Conservation (phyloP, 2,888 invertebrate genomes). For the Caenorhabditis panamensis region DNA sequence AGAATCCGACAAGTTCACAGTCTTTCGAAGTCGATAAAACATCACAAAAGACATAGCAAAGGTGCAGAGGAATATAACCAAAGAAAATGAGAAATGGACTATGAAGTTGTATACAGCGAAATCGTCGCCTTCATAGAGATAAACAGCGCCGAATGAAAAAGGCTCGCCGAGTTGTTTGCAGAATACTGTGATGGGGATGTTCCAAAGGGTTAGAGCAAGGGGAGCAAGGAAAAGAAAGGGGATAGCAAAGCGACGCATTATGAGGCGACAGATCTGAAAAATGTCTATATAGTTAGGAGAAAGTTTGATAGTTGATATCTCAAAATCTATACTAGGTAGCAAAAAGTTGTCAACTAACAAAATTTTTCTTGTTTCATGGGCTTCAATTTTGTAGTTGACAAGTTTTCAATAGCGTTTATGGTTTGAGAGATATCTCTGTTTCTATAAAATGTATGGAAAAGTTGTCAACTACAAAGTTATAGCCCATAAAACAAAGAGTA, state of each 20-base stretch:
- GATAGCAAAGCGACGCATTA: slow-evolving; percentile 12
- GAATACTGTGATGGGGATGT: slow-evolving; percentile 11
- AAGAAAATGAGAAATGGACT: slow-evolving; percentile 9
- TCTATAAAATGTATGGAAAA: no score
- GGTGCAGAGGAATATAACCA: neutral
- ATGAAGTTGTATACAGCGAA: neutral
- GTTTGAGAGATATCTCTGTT: no score
- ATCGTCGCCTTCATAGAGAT: slow-evolving; percentile 13
- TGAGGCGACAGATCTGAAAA: slow-evolving; percentile 16
- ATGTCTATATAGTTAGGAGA: no score
- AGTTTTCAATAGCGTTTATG: no score
- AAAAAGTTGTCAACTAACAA: no score
- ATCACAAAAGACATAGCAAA: slow-evolving; percentile 6
- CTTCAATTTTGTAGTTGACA: no score
- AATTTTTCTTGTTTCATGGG: no score
- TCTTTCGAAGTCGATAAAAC: slow-evolving; percentile 21
- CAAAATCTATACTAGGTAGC: no score
- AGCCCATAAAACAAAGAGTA: no score
- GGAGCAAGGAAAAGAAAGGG: slow-evolving; percentile 30
- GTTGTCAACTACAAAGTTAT: no score
- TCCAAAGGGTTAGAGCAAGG: slow-evolving; percentile 7
- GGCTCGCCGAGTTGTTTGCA: slow-evolving; percentile 38
- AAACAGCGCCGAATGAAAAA: slow-evolving; percentile 32
- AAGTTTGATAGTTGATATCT: no score
- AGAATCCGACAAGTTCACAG: neutral